Conservation (phyloP, 2,113 vertebrate genomes). For the Pogonocichla stellata region DNA sequence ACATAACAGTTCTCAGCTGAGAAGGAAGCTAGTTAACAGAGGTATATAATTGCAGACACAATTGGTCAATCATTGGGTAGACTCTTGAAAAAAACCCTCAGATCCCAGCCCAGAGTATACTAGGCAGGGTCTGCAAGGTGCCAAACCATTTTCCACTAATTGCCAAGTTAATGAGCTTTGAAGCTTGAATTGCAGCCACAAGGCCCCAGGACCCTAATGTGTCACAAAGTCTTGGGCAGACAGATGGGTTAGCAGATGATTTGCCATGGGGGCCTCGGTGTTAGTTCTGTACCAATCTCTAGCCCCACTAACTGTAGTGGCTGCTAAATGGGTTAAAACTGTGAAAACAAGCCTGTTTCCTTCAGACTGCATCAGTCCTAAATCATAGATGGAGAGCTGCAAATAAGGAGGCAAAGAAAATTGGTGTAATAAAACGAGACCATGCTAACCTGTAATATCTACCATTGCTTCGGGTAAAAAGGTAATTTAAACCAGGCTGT, state of each 20-base stretch:
- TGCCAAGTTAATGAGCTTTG: not conserved
- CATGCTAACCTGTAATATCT: not conserved
- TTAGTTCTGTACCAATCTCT: not conserved
- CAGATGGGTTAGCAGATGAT: not conserved
- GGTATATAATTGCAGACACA: not conserved
- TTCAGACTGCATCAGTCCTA: not conserved
- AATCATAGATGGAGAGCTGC: not conserved
- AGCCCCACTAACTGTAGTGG: not conserved
- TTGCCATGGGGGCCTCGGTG: not conserved
- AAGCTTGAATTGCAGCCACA: not conserved
- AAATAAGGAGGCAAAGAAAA: not conserved
- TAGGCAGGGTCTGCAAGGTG: not conserved
- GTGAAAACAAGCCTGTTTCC: not conserved
- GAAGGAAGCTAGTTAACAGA: not conserved
- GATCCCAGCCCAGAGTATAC: not conserved
- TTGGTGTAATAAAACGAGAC: not conserved
- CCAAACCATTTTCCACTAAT: not conserved
- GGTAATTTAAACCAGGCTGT: not conserved
- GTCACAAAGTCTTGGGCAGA: not conserved
- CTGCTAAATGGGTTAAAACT: not conserved
- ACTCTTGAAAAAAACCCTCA: not conserved
- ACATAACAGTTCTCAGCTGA: not conserved
- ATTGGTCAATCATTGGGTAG: not conserved
- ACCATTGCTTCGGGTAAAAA: not conserved
- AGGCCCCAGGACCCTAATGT: not conserved